Conservation (phyloP, 1,140 invertebrate genomes). For the Pogonognathellus flavescens region DNA sequence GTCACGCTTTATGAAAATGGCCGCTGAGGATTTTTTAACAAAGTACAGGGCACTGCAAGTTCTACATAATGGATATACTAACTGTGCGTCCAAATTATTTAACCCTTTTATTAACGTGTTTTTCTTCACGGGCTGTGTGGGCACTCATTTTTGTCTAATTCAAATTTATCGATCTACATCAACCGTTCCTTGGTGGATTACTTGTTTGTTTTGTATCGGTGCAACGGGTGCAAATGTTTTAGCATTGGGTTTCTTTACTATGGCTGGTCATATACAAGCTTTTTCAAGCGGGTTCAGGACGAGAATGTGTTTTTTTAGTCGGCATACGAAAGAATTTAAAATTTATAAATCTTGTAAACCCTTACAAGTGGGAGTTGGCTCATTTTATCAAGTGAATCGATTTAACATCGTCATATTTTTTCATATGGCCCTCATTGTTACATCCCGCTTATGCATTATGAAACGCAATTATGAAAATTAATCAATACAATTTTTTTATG, state of each 20-base stretch:
- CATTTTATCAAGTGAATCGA: background rate
- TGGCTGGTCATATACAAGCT: background rate
- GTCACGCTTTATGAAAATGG: background rate
- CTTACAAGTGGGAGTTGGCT: background rate
- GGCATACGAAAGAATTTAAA: no score
- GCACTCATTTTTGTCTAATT: slow-evolving; percentile 7
- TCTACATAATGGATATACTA: background rate
- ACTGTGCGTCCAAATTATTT: background rate
- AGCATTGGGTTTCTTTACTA: no score
- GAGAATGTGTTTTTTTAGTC: background rate
- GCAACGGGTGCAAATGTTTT: no score
- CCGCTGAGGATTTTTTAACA: background rate
- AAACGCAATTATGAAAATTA: no score
- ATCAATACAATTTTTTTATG: no score
- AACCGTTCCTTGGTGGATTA: background rate
- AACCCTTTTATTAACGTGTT: background rate
- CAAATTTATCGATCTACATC: background rate
- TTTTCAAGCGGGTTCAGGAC: background rate
- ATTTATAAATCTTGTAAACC: background rate
- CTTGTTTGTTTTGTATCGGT: no score
- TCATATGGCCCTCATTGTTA: background rate
- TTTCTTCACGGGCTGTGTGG: background rate
- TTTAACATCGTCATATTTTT: background rate
- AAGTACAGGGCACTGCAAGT: background rate
- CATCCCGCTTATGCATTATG: background rate